A percentile compares a stretch with the other conserved stretches of the same genome.
Conservation (phyloP, 2,797 vertebrate genomes). For the Tympanoctomys barrerae region DNA sequence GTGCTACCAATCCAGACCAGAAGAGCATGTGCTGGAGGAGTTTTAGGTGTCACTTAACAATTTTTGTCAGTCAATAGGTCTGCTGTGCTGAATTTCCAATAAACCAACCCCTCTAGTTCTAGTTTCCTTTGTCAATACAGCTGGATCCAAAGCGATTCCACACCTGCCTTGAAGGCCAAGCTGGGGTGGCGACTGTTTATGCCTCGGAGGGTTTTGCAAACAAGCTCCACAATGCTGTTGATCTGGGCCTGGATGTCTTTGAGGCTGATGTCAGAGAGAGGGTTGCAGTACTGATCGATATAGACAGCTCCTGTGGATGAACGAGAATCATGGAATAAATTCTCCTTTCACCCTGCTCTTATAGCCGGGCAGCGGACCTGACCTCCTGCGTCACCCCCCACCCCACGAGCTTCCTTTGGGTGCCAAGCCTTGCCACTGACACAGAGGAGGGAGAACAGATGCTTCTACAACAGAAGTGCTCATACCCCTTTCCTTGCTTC, state of each 20-base stretch:
- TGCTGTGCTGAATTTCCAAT: not conserved
- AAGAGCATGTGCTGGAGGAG: not conserved
- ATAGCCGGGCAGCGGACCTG: not conserved
- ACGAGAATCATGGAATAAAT: fast-evolving
- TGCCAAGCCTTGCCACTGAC: not conserved
- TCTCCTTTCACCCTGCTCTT: no score
- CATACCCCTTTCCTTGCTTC: not conserved
- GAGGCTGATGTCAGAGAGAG: slow-evolving; percentile 94
- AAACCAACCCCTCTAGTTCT: not conserved
- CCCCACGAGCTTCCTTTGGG: not conserved
- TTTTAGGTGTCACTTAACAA: not conserved
- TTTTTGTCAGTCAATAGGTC: not conserved
- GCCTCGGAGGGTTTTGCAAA: slow-evolving; percentile 93
- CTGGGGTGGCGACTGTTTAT: slow-evolving; percentile 95
- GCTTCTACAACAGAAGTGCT: not conserved
- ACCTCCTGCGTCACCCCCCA: not conserved
- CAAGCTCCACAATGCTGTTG: slow-evolving; percentile 93
- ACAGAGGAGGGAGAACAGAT: not conserved
- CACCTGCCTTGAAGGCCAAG: slow-evolving; percentile 93
- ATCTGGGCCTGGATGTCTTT: slow-evolving; percentile 93
- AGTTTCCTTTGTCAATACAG: not conserved
- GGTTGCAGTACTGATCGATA: slow-evolving; percentile 98
- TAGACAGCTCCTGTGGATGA: slow-evolving; percentile 93
- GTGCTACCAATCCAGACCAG: not conserved
- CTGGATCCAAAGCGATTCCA: slow-evolving; percentile 57